Evolutionary conservation across 1,140 invertebrate genomes (phyloP).

Genomic region (Tribolium madens): DNA sequence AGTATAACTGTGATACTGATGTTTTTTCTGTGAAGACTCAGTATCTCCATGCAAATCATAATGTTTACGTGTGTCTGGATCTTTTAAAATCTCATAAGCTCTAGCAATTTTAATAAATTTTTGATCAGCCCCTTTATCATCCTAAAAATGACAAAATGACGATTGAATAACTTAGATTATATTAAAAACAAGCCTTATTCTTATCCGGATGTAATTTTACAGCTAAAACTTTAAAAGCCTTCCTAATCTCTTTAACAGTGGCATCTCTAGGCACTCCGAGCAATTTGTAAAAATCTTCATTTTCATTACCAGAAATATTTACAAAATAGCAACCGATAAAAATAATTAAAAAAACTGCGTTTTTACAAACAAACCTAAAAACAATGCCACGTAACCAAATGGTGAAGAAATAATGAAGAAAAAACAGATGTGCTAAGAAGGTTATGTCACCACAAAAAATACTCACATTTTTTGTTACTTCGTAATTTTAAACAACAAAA

Average conservation of each 20-base stretch:
- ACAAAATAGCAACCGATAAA: neutral
- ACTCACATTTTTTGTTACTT: too few species aligned
- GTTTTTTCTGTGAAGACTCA: slow-evolving; percentile 67
- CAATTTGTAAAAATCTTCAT: slow-evolving; percentile 73
- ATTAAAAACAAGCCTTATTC: slow-evolving; percentile 71
- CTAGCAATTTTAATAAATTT: slow-evolving; percentile 83
- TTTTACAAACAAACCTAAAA: neutral
- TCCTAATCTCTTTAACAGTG: slow-evolving; percentile 79
- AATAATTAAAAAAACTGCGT: neutral
- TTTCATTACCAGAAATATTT: neutral
- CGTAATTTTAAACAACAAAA: too few species aligned
- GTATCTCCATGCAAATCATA: slow-evolving; percentile 87
- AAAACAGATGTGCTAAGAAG: too few species aligned
- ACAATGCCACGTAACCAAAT: neutral
- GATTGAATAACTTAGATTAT: slow-evolving; percentile 42
- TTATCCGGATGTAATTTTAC: slow-evolving; percentile 88
- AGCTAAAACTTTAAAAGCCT: slow-evolving; percentile 86
- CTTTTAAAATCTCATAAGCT: slow-evolving; percentile 89
- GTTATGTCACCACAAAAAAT: too few species aligned
- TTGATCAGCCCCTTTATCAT: slow-evolving; percentile 79
- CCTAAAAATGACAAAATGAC: slow-evolving; percentile 65
- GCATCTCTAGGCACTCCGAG: slow-evolving; percentile 79
- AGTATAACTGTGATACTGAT: slow-evolving; percentile 82
- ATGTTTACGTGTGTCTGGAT: slow-evolving; percentile 81
- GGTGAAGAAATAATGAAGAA: too few species aligned